These are phyloP conservation scores for Erebia epiphron DNA, from an alignment of 2,888 invertebrate species.

Conservation along the genomic window DNA sequence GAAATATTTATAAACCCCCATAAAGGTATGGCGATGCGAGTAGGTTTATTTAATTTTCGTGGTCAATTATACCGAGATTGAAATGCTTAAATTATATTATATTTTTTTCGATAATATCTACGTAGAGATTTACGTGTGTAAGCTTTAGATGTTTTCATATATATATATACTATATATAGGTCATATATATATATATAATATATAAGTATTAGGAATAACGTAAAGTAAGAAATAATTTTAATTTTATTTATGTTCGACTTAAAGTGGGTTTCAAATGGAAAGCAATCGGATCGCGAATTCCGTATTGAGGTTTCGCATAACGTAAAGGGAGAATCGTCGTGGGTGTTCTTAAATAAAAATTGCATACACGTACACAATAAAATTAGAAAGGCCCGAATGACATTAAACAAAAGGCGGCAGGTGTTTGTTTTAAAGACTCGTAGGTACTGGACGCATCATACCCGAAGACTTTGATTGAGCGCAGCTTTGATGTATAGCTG, in stretches of 20 bases:
- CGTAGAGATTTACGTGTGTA: not conserved
- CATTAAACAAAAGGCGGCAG: slow-evolving; percentile 38
- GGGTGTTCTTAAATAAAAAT: slow-evolving; percentile 45
- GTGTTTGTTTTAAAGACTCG: slow-evolving; percentile 27
- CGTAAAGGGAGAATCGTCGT: slow-evolving; percentile 35
- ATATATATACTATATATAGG: no score
- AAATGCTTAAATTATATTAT: not conserved
- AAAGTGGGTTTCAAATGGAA: slow-evolving; percentile 2
- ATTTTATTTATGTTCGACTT: not conserved
- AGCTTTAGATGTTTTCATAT: not conserved
- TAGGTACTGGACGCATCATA: slow-evolving; percentile 13
- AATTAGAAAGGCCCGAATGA: slow-evolving; percentile 42
- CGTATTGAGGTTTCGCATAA: slow-evolving; percentile 24
- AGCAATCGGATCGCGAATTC: slow-evolving; percentile 31
- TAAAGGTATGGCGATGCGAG: slow-evolving; percentile 3
- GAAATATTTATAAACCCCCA: slow-evolving; percentile 34
- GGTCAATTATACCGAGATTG: not conserved
- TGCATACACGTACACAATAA: slow-evolving; percentile 43
- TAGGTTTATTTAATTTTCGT: not conserved
- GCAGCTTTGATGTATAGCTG: slow-evolving; percentile 25
- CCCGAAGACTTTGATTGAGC: slow-evolving; percentile 28
- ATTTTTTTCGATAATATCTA: not conserved
- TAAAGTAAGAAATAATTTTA: not conserved
- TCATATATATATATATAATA: no score
- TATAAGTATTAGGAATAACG: no score